phyloP scores from a whole-genome alignment of 2,113 vertebrate genomes.

The Spea multiplicata region DNA sequence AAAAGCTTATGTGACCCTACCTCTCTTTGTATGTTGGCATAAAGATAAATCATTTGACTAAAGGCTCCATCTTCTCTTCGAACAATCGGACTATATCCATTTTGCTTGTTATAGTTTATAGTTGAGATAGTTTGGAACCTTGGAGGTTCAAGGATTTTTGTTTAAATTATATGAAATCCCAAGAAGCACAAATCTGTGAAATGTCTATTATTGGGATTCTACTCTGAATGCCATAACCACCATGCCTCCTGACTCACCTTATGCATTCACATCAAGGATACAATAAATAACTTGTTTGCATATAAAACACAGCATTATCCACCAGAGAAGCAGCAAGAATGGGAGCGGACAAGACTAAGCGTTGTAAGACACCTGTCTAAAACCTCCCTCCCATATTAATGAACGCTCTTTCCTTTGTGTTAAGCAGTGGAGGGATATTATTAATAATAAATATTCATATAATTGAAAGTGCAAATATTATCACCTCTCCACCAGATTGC shows the following conservation, averaged over 20 bases:
- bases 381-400: not conserved
- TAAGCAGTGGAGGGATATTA: not conserved
- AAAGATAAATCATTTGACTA: too few species aligned
- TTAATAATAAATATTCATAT: not conserved
- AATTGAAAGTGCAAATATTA: not conserved
- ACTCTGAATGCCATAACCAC: not conserved
- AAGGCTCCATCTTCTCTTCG: too few species aligned
- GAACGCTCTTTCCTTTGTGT: not conserved
- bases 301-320: not conserved
- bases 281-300: constrained; percentile 1
- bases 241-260: not conserved
- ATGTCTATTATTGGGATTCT: too few species aligned
- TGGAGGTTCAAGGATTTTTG: too few species aligned
- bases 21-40: too few species aligned
- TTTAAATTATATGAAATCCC: too few species aligned
- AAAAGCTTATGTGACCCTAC: too few species aligned
- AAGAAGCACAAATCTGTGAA: too few species aligned
- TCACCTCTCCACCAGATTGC: not conserved
- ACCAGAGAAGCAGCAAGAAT: not conserved
- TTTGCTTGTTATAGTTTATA: too few species aligned
- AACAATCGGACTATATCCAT: too few species aligned
- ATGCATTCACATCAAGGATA: not conserved
- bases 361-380: not conserved
- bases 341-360: not conserved
- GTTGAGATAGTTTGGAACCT: too few species aligned